Evolutionary conservation across 2,888 invertebrate genomes (phyloP), one percentile per base, ranked within the genome.

Genomic region (Spilarctia lutea): DNA sequence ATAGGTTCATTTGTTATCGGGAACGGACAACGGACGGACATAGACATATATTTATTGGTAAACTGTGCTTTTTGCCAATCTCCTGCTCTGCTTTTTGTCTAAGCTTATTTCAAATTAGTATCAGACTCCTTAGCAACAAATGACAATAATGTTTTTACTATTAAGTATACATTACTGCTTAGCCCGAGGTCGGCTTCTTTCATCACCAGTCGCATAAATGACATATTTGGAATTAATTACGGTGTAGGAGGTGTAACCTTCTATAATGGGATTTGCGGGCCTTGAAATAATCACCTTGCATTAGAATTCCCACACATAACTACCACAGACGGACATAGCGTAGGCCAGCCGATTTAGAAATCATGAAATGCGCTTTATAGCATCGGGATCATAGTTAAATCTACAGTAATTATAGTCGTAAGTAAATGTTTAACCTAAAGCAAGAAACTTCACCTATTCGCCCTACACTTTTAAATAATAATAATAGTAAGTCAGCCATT

Each of bases 171-270:
- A 18, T 45, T 1, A 45, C 16, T 30, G 8, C 63, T 18, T 7
- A 18, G 3, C 63, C 27, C 30, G 18, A 63, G 63, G 30, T 63
- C 30, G 27, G 63, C 18, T 18, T 78, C 84, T 83, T 83, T 83
- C 83, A 79, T 84, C 74, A 71, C 2, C 73, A 71, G 75, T 74
- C 71, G 74, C 52, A 68, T 81, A 84, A 81, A 82, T 80, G 48
- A 77, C 85, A 75, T 88, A 87, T 91, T 87, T 89, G 90, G 91
- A 80, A 83, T 90, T 92, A 91, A 93, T 93, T 90, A 86, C 52
- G 77, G 88, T 88, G 94, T 94, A 90, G 94, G 94, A 88, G 89
- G 88, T 79, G 78, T n/a, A 75, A 77, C 77, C 72, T 73, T 67
- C 92, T 91, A 88, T 90, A 89, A 88, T 86, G 78, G 90, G 91